Conservation (phyloP, 2,113 vertebrate genomes). For the Pholis gunnellus region DNA sequence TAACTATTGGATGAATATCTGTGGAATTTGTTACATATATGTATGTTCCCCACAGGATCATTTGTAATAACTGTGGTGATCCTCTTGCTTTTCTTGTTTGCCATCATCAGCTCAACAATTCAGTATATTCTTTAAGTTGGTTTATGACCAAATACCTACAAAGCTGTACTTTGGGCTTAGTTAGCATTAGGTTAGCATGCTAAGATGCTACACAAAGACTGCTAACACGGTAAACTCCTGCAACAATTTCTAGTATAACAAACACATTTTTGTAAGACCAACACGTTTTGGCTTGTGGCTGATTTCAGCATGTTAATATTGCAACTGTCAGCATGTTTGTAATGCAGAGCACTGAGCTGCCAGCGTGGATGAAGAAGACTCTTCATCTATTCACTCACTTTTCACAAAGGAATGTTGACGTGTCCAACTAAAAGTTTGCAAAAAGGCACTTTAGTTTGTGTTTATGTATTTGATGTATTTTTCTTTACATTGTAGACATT, state of each 20-base stretch:
- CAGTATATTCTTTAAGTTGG: background rate
- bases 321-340: too few relatives aligned
- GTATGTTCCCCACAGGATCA: background rate
- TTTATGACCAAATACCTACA: background rate
- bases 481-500: constrained; percentile 73
- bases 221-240: too few relatives aligned
- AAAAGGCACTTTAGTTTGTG: background rate
- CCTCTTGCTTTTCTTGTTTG: too few relatives aligned
- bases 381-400: too few relatives aligned
- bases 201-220: too few relatives aligned
- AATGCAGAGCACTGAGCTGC: background rate
- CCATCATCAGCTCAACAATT: too few relatives aligned
- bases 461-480: background rate
- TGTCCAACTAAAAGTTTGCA: background rate
- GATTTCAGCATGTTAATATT: too few relatives aligned
- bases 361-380: too few relatives aligned
- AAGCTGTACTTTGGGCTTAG: background rate
- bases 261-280: too few relatives aligned
- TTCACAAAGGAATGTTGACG: background rate
- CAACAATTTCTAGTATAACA: too few relatives aligned
- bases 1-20: background rate
- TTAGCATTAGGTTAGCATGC: background rate
- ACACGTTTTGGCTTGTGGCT: too few relatives aligned
- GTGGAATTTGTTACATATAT: background rate
- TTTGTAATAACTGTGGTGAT: too few relatives aligned